Evolutionary conservation across 2,797 vertebrate genomes (phyloP).

Genomic region (Thripadectes ignobilis): DNA sequence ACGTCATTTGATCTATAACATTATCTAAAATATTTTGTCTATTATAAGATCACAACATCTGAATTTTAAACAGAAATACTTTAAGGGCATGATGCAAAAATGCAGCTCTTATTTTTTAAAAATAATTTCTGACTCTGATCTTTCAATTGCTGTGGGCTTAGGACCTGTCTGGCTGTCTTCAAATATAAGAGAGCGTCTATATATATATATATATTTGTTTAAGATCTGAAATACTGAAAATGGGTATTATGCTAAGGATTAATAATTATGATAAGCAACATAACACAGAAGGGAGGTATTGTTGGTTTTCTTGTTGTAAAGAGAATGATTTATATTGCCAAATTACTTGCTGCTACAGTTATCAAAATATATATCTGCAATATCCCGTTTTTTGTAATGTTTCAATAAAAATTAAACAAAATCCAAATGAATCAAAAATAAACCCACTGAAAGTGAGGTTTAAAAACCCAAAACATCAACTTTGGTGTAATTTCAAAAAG

Average conservation of each 20-base stretch:
- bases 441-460: neutral
- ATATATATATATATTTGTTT: neutral
- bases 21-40: neutral
- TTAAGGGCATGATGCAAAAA: neutral
- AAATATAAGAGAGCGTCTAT: neutral
- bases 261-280: neutral
- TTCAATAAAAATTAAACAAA: neutral
- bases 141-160: neutral
- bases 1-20: neutral
- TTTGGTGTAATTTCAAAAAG: slow-evolving; percentile 4
- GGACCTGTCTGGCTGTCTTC: neutral
- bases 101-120: accelerated
- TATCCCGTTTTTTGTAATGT: neutral
- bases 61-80: neutral
- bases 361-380: neutral
- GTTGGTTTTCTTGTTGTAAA: neutral
- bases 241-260: neutral
- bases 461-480: neutral
- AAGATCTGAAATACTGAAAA: neutral
- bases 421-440: neutral
- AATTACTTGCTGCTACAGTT: neutral
- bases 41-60: neutral
- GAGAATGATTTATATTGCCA: neutral
- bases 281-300: neutral
- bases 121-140: neutral